Evolutionary conservation across 2,888 invertebrate species (phyloP), one percentile per base, ranked within the genome.

Genomic region (Poecilobothrus nobilitatus): DNA sequence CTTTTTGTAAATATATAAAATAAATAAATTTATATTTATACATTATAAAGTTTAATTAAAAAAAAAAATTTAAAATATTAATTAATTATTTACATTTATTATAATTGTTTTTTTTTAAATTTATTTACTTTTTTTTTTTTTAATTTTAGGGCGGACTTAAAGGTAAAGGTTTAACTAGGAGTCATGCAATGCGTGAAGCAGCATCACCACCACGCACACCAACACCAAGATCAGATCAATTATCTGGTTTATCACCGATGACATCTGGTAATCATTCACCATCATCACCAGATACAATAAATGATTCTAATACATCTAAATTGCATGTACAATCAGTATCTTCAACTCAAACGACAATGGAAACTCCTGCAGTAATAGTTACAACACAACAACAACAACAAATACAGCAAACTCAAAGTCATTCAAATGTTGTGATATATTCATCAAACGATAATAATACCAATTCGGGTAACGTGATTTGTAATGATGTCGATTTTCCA

Each of bases 131-230:
- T 34, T 34, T 34, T 65, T 66, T 41, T 69, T 68, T 68, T 68
- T 71, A 66, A 71, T 81, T 81, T 9, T 79, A 88, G 88, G 83
- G 85, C 72, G 87, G 86, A 76, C 87, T 90, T 80, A 92, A 92
- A 84, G 86, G 90, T 72, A 92, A 92, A 83, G 87, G 92, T 79
- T 85, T 95, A 75, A 92, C 92, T 70, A 87, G 95, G 76, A 94
- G 94, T 78, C 92, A 93, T 84, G 95, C 95, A 72, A 90, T 95
- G 85, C 88, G 93, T 78, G 95, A 95, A 81, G 89, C 92, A 72
- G 87, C 91, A 66, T 87, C 87, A 34, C 87, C 87, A 15, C 87
- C 87, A 44, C 85, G 86, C 71, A 83, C 85, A 66, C 80, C 83
- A 27, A 85, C 87, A 61, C 86, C 86, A 66, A 77, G 82, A 74